A percentile compares a stretch with the other conserved stretches of the same genome.
phyloP scores from a whole-genome alignment of 2,888 invertebrate genomes.

The Trachelus stipa region DNA sequence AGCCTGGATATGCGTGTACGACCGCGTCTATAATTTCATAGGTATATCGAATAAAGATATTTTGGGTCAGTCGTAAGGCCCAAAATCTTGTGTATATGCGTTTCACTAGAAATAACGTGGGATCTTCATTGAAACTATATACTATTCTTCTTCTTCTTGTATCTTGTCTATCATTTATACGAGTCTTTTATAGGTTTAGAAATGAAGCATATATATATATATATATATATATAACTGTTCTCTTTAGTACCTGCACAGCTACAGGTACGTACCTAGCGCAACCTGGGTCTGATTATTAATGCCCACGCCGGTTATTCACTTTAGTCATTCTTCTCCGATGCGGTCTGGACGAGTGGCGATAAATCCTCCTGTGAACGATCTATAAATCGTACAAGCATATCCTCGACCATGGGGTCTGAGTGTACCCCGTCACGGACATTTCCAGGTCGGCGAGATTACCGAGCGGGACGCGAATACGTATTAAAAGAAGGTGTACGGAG shows the following conservation, averaged over 20 bases:
- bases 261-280: background rate
- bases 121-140: background rate
- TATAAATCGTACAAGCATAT: background rate
- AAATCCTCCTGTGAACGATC: background rate
- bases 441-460: background rate
- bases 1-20: background rate
- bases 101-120: background rate
- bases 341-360: background rate
- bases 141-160: background rate
- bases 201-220: background rate
- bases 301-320: conserved; percentile 6
- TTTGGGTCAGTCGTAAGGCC: too few relatives aligned
- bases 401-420: background rate
- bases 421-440: background rate
- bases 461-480: background rate
- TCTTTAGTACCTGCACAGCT: background rate
- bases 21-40: background rate
- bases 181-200: background rate
- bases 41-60: background rate
- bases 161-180: background rate
- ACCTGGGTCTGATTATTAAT: background rate
- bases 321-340: conserved; percentile 4
- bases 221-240: background rate
- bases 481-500: background rate
- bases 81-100: background rate